These are phyloP conservation scores for Microvelia longipes DNA, from an alignment of 1,140 invertebrate species.

Conservation along the genomic window DNA sequence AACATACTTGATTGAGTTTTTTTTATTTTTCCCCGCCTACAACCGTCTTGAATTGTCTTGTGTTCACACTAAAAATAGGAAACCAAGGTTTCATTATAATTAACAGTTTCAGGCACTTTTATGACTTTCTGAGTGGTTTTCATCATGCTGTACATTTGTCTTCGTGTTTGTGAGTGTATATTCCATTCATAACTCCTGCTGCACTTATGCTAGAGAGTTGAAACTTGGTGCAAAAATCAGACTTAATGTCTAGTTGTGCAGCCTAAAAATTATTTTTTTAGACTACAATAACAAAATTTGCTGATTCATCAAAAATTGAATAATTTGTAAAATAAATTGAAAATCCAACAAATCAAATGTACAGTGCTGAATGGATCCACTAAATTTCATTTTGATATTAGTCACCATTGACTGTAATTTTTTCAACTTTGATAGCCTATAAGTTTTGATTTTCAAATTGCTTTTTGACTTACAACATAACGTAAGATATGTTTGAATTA, in stretches of 20 bases:
- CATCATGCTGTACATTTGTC: not conserved
- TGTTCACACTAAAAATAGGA: not conserved
- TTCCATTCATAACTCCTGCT: not conserved
- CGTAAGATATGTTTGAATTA: too few relatives aligned
- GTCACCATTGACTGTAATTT: too few relatives aligned
- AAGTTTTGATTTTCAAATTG: too few relatives aligned
- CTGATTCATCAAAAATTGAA: not conserved
- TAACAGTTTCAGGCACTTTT: not conserved
- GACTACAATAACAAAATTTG: not conserved
- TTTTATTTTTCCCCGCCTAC: too few relatives aligned
- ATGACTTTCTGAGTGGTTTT: not conserved
- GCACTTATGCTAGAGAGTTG: not conserved
- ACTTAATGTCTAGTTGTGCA: not conserved
- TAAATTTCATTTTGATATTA: not conserved
- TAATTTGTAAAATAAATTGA: not conserved
- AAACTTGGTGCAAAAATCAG: not conserved
- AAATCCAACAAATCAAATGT: too few relatives aligned
- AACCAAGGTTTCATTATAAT: not conserved
- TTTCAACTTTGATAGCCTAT: too few relatives aligned
- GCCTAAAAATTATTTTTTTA: not conserved
- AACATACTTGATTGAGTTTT: too few relatives aligned
- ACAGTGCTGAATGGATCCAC: not conserved
- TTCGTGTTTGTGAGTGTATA: too few relatives aligned
- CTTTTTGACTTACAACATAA: too few relatives aligned
- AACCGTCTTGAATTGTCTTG: too few relatives aligned